Evolutionary conservation across 2,888 invertebrate genomes (phyloP), one percentile per base, ranked within the genome.

Genomic region (Microdon myrmicae): DNA sequence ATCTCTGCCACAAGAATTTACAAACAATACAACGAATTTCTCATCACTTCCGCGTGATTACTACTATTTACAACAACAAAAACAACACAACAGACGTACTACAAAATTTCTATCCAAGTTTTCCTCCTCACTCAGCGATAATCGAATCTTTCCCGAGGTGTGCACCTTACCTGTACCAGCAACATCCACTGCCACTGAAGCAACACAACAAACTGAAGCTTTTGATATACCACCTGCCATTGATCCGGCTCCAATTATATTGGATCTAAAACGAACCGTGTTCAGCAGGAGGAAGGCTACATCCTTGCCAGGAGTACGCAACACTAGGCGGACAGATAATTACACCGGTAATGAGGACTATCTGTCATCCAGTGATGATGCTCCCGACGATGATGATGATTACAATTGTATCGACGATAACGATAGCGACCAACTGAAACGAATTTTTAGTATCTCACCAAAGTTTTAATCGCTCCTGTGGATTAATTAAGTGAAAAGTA

Each of bases 401-500:
- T 60, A 44, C 29, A 66, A 53, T 17, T 54, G 59, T 34, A 66
- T 58, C 44, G 54, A 78, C 56, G 77, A 78, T 71, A 77, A 77
- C 61, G 77, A 77, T 67, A n/a, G n/a, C n/a, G 78, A 78, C 66
- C 75, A 75, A 49, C 71, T 77, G 41, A 77, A 77, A 70, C 76
- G 77, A 72, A 77, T 77, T 70, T 77, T 76, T 74, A 78, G 77
- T 72, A 77, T 77, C 71, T 77, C 77, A 69, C 78, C 78, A 67
- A 77, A 78, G 68, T 77, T 77, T 69, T 77, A 75, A 72, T 32
- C 16, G 16, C 22, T 13, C 35, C 17, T 4, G 38, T 31, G 26
- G 20, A 38, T 56, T 31, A 26, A 26, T 49, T 35, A 26, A 48
- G 10, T 19, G 13, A 16, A 29, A 38, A 38, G 28, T 7, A 17